Percentiles rank a stretch among this genome's conserved stretches.
Evolutionary conservation across 2,888 invertebrate genomes (phyloP).

Genomic region (Coleophora deauratella): DNA sequence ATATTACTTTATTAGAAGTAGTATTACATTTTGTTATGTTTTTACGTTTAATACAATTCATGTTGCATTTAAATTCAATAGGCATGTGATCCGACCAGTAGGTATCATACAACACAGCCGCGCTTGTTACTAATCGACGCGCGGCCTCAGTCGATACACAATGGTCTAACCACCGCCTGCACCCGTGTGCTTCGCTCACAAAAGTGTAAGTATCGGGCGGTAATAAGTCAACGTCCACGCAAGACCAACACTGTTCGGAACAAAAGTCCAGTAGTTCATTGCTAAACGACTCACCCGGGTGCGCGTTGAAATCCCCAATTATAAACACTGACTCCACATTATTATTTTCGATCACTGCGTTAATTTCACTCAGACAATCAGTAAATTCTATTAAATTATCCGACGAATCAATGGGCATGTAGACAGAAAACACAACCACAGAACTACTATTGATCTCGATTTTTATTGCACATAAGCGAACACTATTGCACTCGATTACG

Average conservation of each 20-base stretch:
- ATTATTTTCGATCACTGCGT: not conserved
- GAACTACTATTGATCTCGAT: not conserved
- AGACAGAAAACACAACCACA: not conserved
- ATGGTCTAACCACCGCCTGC: not conserved
- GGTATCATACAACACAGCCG: slow-evolving; percentile 1
- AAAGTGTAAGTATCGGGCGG: not conserved
- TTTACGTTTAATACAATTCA: not conserved
- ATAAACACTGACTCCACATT: not conserved
- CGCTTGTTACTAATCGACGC: not conserved
- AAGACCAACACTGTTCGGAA: not conserved
- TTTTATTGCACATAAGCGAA: not conserved
- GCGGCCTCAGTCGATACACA: not conserved
- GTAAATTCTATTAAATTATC: not conserved
- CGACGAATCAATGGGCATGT: not conserved
- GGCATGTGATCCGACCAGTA: slow-evolving; percentile 4
- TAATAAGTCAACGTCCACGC: not conserved
- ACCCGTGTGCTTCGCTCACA: not conserved
- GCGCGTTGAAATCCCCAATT: not conserved
- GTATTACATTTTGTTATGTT: not conserved
- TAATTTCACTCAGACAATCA: not conserved
- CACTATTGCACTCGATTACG: not conserved
- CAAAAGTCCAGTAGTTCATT: not conserved
- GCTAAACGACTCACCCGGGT: not conserved
- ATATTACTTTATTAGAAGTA: not conserved
- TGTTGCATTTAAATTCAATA: slow-evolving; percentile 4